Base-by-base conservation (phyloP, 2,888 invertebrate genomes). In the Diarsia mendica region DNA sequence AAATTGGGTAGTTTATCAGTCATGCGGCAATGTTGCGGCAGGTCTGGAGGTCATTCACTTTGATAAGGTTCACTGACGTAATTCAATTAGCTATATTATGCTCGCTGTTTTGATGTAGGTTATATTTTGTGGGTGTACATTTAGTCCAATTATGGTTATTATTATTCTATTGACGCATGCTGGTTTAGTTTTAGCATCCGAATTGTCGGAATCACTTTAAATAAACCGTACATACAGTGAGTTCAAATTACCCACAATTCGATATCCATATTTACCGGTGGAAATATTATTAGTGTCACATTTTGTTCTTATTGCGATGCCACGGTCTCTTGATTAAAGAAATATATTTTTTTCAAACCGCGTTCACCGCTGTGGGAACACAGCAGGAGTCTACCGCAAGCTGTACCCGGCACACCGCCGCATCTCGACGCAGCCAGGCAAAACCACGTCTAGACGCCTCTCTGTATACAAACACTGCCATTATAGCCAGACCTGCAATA, bases 391-490 rank as follows among this genome's bases (percentile, higher is more conserved):
- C 90, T 92, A 93, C 94, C 94, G 90, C 94, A 93, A 90, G 76
- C 89, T 85, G 88, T 89, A 89, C 87, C 87, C 70, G 89, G 91
- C 91, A 90, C 89, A 90, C 74, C 88, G 91, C 44, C 91, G 90
- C 89, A 90, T 90, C 92, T 91, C 90, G 86, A 89, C 84, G 91
- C 92, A 93, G 85, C 89, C 89, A 92, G 93, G 94, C 94, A 94
- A 94, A 95, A 95, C 94, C 93, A 90, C 88, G 95, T 95, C 95
- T 95, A 96, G 95, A 95, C 94, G 89, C 85, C 85, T 87, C 89
- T 90, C 87, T 89, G 90, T 92, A 91, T 90, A 92, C 91, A 91
- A 92, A 91, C 90, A 90, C 87, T 76, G 77, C 90, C 91, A 93
- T 91, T 92, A 92, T 91, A 92, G 86, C 82, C 85, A 90, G 91